phyloP scores from a whole-genome alignment of 2,113 vertebrate species.

The Petrocephalus zakoni region DNA sequence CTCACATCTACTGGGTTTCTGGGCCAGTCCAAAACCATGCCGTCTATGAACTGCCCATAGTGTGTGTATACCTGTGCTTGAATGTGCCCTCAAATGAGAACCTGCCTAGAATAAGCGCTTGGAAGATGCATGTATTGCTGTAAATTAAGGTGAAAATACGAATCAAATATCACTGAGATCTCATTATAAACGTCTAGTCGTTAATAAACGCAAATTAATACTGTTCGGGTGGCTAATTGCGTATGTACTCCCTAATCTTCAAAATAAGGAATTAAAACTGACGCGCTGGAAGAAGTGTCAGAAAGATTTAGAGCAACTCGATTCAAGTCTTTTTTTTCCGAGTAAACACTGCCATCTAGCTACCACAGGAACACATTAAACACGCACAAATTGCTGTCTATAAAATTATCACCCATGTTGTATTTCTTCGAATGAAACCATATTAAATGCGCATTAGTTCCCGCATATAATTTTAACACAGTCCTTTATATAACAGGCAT shows the following conservation, averaged over 20 bases:
- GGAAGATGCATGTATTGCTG: neutral
- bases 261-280: neutral
- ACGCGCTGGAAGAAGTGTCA: neutral
- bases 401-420: neutral
- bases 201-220: neutral
- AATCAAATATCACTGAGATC: neutral
- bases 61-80: neutral
- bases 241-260: neutral
- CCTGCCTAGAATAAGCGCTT: neutral
- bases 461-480: neutral
- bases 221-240: neutral
- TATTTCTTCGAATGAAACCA: neutral
- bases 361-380: neutral
- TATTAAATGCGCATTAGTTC: neutral
- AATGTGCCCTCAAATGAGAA: neutral
- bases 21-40: neutral
- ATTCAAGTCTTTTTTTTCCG: neutral
- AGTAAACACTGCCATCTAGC: constrained; percentile 34
- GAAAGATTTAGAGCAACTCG: neutral
- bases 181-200: neutral
- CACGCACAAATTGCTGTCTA: constrained; percentile 22
- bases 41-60: neutral
- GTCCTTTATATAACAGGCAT: neutral
- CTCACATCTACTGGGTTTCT: neutral
- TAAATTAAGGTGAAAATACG: neutral